Conservation (phyloP, 30 jellyfish, hydroid and myxozoan species). For the Haliclystus octoradiatus region DNA sequence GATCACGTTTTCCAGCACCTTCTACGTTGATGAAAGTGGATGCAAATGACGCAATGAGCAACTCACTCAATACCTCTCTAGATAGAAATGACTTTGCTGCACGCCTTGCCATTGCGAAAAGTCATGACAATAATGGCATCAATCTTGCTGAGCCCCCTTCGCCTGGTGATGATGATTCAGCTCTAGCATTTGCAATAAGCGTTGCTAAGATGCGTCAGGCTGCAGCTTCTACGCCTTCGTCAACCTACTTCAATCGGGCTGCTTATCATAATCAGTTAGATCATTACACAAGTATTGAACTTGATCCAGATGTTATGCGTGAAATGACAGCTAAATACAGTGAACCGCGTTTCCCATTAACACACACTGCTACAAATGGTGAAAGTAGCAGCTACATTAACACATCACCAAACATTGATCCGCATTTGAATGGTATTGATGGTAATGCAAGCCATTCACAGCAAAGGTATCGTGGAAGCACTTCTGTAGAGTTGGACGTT, state of each 20-base stretch:
- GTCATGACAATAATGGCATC: background rate
- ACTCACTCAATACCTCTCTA: background rate
- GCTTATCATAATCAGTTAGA: background rate
- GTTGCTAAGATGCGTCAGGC: background rate
- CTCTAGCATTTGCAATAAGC: background rate
- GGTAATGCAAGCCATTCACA: background rate
- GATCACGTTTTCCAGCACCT: background rate
- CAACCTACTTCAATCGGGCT: background rate
- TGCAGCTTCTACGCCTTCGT: background rate
- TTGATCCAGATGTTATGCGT: conserved; percentile 67
- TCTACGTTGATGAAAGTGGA: too few relatives aligned
- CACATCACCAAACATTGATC: background rate
- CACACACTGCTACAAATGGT: background rate
- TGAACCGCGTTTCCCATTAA: conserved; percentile 66
- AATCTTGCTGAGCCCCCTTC: background rate
- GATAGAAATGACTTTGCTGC: too few relatives aligned
- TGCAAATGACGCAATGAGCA: background rate
- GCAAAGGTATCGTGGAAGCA: background rate
- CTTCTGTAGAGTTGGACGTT: background rate
- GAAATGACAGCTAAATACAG: conserved; percentile 81
- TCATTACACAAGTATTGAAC: background rate
- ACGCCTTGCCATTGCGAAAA: background rate
- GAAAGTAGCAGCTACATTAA: background rate
- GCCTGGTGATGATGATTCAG: background rate
- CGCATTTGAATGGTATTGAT: background rate